Base-by-base conservation (phyloP, 2,888 invertebrate species). In the Ephialtes manifestator region DNA sequence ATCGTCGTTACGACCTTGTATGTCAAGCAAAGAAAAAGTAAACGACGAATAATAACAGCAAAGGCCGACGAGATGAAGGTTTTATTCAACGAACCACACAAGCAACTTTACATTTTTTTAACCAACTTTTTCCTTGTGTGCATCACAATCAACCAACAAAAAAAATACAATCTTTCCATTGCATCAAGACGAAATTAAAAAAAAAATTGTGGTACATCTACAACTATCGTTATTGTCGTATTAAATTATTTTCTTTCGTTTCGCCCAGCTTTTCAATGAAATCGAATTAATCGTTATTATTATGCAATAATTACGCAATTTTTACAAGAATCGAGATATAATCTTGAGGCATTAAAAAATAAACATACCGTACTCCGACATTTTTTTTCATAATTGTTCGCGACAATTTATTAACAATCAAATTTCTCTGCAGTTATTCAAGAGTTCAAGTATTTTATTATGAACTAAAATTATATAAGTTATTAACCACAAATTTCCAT, bases 31-130 rank as follows among this genome's bases (percentile, higher is more conserved):
- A 74, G 53, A 58, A 74, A 74, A 74, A 60, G 20, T 20, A 7
- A 55, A 48, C 35, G 18, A 31, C 60, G 46, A 46, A 67, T 72
- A 58, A 53, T 31, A 13, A 60, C 5, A 39, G 11, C 46, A 60
- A 48, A 74, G 60, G 28, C 31, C 46, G 58, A 1, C 58, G 18
- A 18, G 13, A 60, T 60, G 74, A 74, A 74, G 74, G 60, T 46
- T 28, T 60, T 18, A 31, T 28, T 60, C 46, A 28, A 31, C 24
- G 43, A 72, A 24, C 43, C 8, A 28, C 43, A 28, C 24, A 24
- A 72, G 43, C 15, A 72, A 58, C 60, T 2, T 31, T 15, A 13
- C 60, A n/a, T 39, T 35, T 63, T 35, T 63, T 11, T 8, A 46
- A 18, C 4, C 24, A 7, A 43, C 43, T 72, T 72, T 43, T 74